Base-by-base conservation (phyloP, 1,140 invertebrate species). In the Calosoma granatense region DNA sequence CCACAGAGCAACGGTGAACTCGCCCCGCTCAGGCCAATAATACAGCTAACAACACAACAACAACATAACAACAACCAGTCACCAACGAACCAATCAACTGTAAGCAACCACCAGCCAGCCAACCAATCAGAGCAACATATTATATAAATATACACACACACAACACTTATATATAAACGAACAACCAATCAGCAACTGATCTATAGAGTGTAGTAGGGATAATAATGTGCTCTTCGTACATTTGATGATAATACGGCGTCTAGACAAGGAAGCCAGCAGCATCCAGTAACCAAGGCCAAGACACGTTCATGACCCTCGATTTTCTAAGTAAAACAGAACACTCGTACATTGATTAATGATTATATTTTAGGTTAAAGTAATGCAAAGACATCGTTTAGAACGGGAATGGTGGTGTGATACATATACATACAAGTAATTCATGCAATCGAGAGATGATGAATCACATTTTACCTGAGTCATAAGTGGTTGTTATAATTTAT, bases 1-100 rank as follows among this genome's bases (percentile, higher is more conserved):
- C 41, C 41, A 47, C 41, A 47, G 41, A 47, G 41, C 41, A 47
- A 47, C 41, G 41, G 41, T 47, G 17, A 47, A 47, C 17, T 9
- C 6, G 41, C 41, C 17, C 41, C 3, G 6, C 17, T 17, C 17
- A 47, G 17, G 17, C 6, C 15, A 12, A 47, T 47, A 17, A 47
- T 11, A 4, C 26, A 30, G 26, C 41, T 47, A 47, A 12, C 4
- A 17, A 9, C 4, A 6, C 41, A 47, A 17, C 41, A 47, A 47
- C 6, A 12, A 47, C 41, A 30, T 30, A n/a, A n/a, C n/a, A n/a
- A 4, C 26, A 30, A 30, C 26, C 26, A 30, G 26, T 30, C 26
- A 30, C 14, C 26, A 30, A 30, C n/a, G n/a, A 30, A 6, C 26
- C 26, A 14, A 6, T n/a, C n/a, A n/a, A n/a, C n/a, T n/a, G n/a